phyloP scores from a whole-genome alignment of 2,113 vertebrate genomes.

The Tachuris rubrigastra region DNA sequence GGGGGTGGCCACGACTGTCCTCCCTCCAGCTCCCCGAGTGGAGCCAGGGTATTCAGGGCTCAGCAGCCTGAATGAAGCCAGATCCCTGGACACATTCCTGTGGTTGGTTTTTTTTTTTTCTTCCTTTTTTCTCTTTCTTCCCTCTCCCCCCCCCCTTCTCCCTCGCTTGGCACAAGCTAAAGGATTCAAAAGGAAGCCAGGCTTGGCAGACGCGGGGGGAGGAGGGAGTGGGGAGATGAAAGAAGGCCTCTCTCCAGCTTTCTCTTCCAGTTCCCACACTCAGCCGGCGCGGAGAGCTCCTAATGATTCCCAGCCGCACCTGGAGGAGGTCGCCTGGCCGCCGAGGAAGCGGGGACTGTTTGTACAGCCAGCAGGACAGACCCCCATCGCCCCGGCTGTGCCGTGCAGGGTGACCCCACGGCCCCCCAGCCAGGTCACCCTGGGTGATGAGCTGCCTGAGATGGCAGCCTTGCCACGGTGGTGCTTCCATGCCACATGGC shows the following conservation, averaged over 20 bases:
- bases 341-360: background rate
- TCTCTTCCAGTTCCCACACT: conserved; percentile 69
- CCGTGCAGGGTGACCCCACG: fast-evolving
- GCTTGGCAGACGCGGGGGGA: conserved; percentile 53
- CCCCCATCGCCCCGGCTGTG: fast-evolving
- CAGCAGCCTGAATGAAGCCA: conserved; percentile 52
- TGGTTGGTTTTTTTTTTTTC: background rate
- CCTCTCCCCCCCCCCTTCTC: background rate
- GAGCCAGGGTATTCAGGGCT: conserved; percentile 4
- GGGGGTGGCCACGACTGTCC: background rate
- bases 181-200: conserved; percentile 65
- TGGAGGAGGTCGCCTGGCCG: conserved; percentile 10
- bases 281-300: background rate
- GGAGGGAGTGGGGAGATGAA: conserved; percentile 64
- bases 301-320: conserved; percentile 68
- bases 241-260: conserved; percentile 62
- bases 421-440: background rate
- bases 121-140: background rate
- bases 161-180: conserved; percentile 51
- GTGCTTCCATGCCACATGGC: fast-evolving
- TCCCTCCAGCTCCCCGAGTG: background rate
- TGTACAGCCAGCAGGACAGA: background rate
- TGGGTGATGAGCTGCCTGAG: background rate
- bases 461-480: fast-evolving
- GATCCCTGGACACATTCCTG: conserved; percentile 66